A percentile compares a stretch with the other conserved stretches of the same genome.
Conservation (phyloP, 2,797 vertebrate genomes). For the Labroides dimidiatus region DNA sequence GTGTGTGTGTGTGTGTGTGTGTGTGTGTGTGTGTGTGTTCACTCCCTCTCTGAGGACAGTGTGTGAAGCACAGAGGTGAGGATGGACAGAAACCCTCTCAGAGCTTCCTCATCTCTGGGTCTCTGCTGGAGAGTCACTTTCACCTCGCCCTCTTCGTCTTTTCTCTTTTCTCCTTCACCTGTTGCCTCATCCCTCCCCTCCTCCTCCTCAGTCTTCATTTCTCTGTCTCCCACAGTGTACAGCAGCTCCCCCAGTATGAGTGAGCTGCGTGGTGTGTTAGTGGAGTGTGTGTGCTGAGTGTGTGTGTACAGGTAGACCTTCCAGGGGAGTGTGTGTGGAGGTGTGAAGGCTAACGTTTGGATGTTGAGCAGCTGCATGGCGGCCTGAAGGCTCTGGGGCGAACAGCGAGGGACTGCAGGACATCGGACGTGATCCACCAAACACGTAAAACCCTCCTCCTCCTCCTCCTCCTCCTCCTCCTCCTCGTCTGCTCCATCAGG, state of each 20-base stretch:
- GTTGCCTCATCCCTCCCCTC: background rate
- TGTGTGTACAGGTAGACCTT: constrained; percentile 92
- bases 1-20: constrained; percentile 7
- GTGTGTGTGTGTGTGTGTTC: background rate
- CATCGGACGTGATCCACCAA: constrained; percentile 43
- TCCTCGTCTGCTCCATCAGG: constrained; percentile 7
- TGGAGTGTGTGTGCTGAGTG: constrained; percentile 61
- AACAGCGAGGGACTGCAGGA: constrained; percentile 50
- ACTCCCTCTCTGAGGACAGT: constrained; percentile 50
- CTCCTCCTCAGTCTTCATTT: background rate
- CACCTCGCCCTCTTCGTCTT: background rate
- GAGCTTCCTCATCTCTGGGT: constrained; percentile 71
- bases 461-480: constrained; percentile 27
- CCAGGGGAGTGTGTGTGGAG: constrained; percentile 85
- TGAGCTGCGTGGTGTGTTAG: constrained; percentile 67
- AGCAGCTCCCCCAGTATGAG: constrained; percentile 90
- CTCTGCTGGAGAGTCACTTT: constrained; percentile 87
- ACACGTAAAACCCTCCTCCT: constrained; percentile 26
- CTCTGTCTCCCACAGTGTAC: constrained; percentile 57
- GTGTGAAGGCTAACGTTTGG: constrained; percentile 93
- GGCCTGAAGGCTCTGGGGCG: constrained; percentile 86
- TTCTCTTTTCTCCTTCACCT: rapidly evolving
- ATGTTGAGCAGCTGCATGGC: constrained; percentile 92
- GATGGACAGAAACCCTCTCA: constrained; percentile 82
- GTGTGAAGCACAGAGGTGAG: constrained; percentile 84